phyloP scores from a whole-genome alignment of 2,113 vertebrate genomes.

The Lutjanus erythropterus region DNA sequence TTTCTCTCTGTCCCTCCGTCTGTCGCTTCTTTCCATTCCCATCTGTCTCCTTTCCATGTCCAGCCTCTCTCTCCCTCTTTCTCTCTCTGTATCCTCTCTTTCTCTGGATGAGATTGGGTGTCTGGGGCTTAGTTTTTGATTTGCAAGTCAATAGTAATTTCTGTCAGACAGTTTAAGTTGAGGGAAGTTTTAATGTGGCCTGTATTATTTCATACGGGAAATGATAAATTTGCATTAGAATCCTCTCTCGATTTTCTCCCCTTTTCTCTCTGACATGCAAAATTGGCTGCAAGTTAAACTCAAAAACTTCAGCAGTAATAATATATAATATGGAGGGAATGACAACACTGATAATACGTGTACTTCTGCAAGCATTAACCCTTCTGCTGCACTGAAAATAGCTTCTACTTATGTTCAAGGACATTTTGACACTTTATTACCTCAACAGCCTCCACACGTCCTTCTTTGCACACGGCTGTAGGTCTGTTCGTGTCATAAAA shows the following conservation, averaged over 20 bases:
- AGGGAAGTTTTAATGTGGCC: slow-evolving; percentile 73
- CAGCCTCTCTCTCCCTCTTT: slow-evolving; percentile 30
- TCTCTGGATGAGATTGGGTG: slow-evolving; percentile 63
- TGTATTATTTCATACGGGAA: slow-evolving; percentile 65
- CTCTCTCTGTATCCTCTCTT: slow-evolving; percentile 28
- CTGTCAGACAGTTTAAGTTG: slow-evolving; percentile 69
- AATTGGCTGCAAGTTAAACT: slow-evolving; percentile 36
- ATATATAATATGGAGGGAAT: slow-evolving; percentile 31
- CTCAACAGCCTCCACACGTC: not conserved
- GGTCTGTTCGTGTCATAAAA: not conserved
- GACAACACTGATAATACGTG: slow-evolving; percentile 19
- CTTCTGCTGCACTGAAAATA: not conserved
- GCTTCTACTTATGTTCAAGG: slow-evolving; percentile 20
- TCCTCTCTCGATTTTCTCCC: slow-evolving; percentile 42
- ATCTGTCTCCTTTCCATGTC: slow-evolving; percentile 65
- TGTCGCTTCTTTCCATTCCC: slow-evolving; percentile 66
- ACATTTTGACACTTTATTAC: slow-evolving; percentile 16
- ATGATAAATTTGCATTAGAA: slow-evolving; percentile 71
- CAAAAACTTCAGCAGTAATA: slow-evolving; percentile 23
- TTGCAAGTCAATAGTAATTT: slow-evolving; percentile 79
- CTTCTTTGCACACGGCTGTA: not conserved
- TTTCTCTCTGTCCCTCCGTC: slow-evolving; percentile 59
- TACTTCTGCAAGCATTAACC: not conserved
- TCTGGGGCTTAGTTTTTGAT: slow-evolving; percentile 74
- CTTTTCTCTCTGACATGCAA: slow-evolving; percentile 42